Evolutionary conservation across 2,797 vertebrate genomes (phyloP).

Genomic region (Pelochelys cantorii): DNA sequence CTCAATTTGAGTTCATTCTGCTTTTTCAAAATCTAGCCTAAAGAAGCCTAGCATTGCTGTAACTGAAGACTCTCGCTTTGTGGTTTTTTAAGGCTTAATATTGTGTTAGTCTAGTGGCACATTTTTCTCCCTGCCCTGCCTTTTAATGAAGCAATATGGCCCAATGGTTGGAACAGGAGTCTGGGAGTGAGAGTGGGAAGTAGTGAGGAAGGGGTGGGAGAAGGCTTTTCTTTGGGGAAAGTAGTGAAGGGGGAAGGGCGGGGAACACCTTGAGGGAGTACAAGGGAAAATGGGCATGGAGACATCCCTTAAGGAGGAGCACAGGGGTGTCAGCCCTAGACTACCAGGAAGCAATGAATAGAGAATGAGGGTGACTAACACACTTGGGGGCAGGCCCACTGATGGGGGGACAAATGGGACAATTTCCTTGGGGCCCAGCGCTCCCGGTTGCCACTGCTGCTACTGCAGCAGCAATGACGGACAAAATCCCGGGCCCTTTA

Average conservation of each 20-base stretch:
- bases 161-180: neutral
- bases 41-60: constrained; percentile 6
- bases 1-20: neutral
- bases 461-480: too few species aligned
- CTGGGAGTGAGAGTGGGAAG: neutral
- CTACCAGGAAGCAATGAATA: neutral
- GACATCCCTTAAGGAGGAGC: neutral
- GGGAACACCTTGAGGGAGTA: neutral
- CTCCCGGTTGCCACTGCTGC: too few species aligned
- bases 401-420: too few species aligned
- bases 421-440: too few species aligned
- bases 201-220: accelerated
- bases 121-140: neutral
- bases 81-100: constrained; percentile 37
- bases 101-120: neutral
- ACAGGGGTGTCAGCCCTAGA: neutral
- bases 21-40: neutral
- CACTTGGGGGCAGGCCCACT: neutral
- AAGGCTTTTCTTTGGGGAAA: neutral
- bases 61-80: constrained; percentile 34
- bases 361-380: neutral
- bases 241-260: neutral
- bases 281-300: neutral
- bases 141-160: constrained; percentile 41
- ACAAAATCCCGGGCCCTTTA: too few species aligned